A percentile compares a stretch with the other conserved stretches of the same genome.
phyloP scores from a whole-genome alignment of 2,888 invertebrate genomes.

The Oxystoma pomonae region DNA sequence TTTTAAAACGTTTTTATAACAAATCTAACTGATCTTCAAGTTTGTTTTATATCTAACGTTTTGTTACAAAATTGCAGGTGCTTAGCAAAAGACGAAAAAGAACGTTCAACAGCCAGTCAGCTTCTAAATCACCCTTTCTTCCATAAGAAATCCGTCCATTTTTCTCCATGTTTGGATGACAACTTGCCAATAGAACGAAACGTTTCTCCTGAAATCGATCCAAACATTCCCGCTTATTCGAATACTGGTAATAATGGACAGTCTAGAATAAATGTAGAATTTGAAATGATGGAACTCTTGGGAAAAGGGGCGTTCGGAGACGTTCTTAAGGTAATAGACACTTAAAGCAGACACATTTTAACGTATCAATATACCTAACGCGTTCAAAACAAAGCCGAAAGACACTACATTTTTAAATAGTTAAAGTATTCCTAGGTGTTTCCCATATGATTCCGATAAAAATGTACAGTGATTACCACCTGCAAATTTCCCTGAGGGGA shows the following conservation, averaged over 20 bases:
- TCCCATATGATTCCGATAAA: too few relatives aligned
- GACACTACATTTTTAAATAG: too few relatives aligned
- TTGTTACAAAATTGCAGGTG: too few relatives aligned
- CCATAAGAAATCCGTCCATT: conserved; percentile 46
- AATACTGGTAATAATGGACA: conserved; percentile 47
- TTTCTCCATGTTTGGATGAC: conserved; percentile 42
- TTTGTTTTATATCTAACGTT: too few relatives aligned
- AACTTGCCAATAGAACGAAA: conserved; percentile 27
- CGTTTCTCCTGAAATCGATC: conserved; percentile 39
- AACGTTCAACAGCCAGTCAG: conserved; percentile 72
- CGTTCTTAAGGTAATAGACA: conserved; percentile 88
- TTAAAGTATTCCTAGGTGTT: too few relatives aligned
- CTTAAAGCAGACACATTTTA: too few relatives aligned
- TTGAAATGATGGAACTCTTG: conserved; percentile 74
- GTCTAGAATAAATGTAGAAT: conserved; percentile 76
- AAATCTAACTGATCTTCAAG: too few relatives aligned
- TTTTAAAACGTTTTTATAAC: too few relatives aligned
- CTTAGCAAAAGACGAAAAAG: conserved; percentile 64
- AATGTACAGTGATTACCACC: too few relatives aligned
- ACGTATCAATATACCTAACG: too few relatives aligned
- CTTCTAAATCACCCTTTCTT: conserved; percentile 63
- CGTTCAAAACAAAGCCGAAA: too few relatives aligned
- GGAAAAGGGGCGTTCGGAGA: conserved; percentile 96
- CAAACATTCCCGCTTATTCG: conserved; percentile 31
- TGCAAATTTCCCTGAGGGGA: too few relatives aligned